phyloP scores from a whole-genome alignment of 2,113 vertebrate genomes.

The Ammodytes marinus region DNA sequence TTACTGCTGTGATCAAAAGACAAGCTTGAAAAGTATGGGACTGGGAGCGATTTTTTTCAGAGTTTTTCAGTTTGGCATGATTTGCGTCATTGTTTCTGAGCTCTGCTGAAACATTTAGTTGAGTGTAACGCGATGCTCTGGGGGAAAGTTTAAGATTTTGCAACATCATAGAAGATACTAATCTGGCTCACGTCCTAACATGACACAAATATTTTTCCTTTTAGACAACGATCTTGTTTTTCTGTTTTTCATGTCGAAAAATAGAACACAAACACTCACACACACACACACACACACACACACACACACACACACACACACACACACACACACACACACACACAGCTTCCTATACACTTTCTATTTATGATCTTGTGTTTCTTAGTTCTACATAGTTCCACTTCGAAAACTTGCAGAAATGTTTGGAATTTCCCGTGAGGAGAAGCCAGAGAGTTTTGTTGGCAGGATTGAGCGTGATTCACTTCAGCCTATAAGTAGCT shows the following conservation, averaged over 20 bases:
- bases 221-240: neutral
- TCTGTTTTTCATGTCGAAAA: too few species aligned
- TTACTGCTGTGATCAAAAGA: constrained; percentile 23
- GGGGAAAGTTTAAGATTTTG: constrained; percentile 32
- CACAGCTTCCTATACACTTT: too few species aligned
- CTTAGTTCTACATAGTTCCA: neutral
- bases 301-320: too few species aligned
- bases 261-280: too few species aligned
- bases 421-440: neutral
- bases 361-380: too few species aligned
- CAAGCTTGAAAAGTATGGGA: constrained; percentile 18
- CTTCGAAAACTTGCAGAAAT: constrained; percentile 17
- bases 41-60: constrained; percentile 19
- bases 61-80: constrained; percentile 47
- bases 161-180: constrained; percentile 41
- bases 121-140: constrained; percentile 30
- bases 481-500: constrained; percentile 11
- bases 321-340: too few species aligned
- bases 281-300: too few species aligned
- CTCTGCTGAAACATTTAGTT: constrained; percentile 66
- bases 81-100: constrained; percentile 60
- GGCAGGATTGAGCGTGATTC: neutral
- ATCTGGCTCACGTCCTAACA: constrained; percentile 35
- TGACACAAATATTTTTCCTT: constrained; percentile 39
- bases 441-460: constrained; percentile 18